Evolutionary conservation across 2,797 vertebrate genomes (phyloP), one percentile per base, ranked within the genome.

Genomic region (Otolemur crassicaudatus): DNA sequence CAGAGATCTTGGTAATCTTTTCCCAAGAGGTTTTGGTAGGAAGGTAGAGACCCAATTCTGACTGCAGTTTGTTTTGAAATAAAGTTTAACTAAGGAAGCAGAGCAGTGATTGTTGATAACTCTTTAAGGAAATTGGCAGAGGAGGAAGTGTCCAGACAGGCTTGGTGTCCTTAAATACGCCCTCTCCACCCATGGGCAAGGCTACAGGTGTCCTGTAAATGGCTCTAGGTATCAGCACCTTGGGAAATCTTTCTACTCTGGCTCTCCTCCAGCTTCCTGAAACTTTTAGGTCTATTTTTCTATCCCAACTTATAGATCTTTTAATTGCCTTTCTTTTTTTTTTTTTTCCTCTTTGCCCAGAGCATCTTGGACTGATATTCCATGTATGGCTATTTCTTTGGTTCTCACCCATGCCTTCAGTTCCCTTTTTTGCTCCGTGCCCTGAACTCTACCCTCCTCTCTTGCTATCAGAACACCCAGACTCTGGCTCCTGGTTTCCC

Each of bases 271-370:
- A 67, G 43, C 58, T 60, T 91, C 82, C 80, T 20, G 58, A 65
- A 82, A 49, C 53, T 84, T 88, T 85, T 34, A 75, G 69, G 60
- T 96, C 63, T 67, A 5, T 94, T 61, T 72, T 94, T 31, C 46
- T 56, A 29, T 77, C 77, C 37, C 37, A 76, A 72, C 56, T 81
- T 84, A 29, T 19, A 23, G 70, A 69, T 61, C 20, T 60, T 96
- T 86, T 80, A 77, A 94, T 37, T 53, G 10, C 46, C 6, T 73
- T 91, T 49, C 17, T 25, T 20, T 20, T 81, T 75, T 25, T 81
- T 75, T 25, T 5, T 40, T 37, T 12, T 11, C 25, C 1, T 73
- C 67, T 91, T 53, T 72, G n/a, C 27, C n/a, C 61, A 63, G 40
- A 22, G 40, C 70, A 43, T 84, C 80, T 92, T 85, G 79, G 61